Evolutionary conservation across 35 echinoderm and acorn worm genomes (phyloP), one percentile per base, ranked within the genome.

Genomic region (Anneissia japonica): DNA sequence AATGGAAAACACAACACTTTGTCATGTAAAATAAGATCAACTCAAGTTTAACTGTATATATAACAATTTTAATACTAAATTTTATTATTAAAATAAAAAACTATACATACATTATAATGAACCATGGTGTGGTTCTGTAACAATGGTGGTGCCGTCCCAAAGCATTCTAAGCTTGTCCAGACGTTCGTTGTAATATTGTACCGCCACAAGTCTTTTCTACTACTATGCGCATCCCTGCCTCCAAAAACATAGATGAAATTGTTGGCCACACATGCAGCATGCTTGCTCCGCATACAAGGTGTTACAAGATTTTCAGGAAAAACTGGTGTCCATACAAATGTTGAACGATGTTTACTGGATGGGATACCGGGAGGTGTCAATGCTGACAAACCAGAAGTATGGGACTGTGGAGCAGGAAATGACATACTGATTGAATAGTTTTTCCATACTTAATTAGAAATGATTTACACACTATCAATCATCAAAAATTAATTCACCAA

Each of bases 91-190:
- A 4, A 6, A 29, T 14, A 30, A 19, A 77, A 32, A 14, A 19
- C 30, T 33, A 39, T 41, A 74, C 46, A 37, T 88, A 93, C 91
- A 80, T 88, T 89, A 33, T 85, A 76, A 5, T 81, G 38, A 0
- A 93, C 82, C 86, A 93, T 88, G 6, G 91, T 88, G 38, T 93
- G 91, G 35, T 93, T 87, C 36, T 93, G 91, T 14, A 93, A 72
- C 1, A 82, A 75, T 34, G 91, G 91, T 31, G 91, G 91, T 34
- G 82, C 37, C 34, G 85, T 87, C 38, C 91, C 91, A 80, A 81
- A 36, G 38, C 91, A 93, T 46, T 89, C 81, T 74, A 93, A 35
- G 46, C 79, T 74, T 6, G 91, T 93, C 91, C 91, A 93, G 7
- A 85, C 37, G 45, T 88, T 89, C 12, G 72, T 80, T 29, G 19